Conservation (phyloP, 2,888 invertebrate species). For the Archips crataeganus region DNA sequence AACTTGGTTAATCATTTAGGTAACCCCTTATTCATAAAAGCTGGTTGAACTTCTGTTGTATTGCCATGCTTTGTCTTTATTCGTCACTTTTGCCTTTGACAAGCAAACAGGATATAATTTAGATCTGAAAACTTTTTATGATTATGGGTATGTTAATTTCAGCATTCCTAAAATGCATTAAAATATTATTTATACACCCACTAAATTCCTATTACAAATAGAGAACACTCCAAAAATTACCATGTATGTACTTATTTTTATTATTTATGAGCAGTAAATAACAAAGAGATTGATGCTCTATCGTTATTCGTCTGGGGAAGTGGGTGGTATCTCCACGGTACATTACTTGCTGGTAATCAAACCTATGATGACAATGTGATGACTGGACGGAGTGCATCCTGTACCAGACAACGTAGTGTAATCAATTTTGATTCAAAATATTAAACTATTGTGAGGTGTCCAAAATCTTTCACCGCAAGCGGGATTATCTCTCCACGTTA, state of each 20-base stretch:
- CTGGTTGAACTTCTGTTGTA: too few relatives aligned
- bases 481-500: not conserved
- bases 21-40: too few relatives aligned
- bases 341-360: conserved; percentile 17
- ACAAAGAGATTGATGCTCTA: not conserved
- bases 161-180: too few relatives aligned
- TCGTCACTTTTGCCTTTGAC: too few relatives aligned
- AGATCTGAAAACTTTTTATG: too few relatives aligned
- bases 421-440: conserved; percentile 43
- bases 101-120: too few relatives aligned
- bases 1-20: not conserved
- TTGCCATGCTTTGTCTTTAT: too few relatives aligned
- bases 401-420: conserved; percentile 48
- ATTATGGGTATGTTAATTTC: too few relatives aligned
- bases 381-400: conserved; percentile 43
- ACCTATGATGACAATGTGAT: conserved; percentile 42
- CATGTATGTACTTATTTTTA: not conserved
- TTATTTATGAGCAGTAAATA: not conserved
- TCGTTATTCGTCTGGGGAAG: conserved; percentile 4
- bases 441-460: conserved; percentile 47
- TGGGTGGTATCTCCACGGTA: conserved; percentile 31
- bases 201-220: not conserved
- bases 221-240: not conserved
- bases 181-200: not conserved
- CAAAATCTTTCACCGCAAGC: conserved; percentile 10